Conservation (phyloP, 64 coral and sea anemone species). For the Actinia equina region DNA sequence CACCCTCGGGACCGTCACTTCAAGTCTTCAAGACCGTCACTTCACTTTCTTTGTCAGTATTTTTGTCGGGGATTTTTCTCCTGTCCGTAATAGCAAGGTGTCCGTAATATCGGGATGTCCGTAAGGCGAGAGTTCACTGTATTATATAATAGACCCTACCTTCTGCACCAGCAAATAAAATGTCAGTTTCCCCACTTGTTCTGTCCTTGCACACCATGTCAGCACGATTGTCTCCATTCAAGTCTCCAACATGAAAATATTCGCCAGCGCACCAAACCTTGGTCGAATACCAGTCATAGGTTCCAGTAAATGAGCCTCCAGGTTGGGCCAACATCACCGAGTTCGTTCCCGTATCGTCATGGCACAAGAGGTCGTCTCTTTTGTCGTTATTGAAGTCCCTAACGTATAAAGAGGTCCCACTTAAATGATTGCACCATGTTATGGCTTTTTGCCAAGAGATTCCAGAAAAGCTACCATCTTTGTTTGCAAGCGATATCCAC, state of each 20-base stretch:
- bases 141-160: too few species aligned
- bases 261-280: background rate
- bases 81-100: too few species aligned
- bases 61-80: too few species aligned
- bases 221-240: background rate
- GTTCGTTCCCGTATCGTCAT: background rate
- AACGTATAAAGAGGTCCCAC: background rate
- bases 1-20: too few species aligned
- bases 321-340: background rate
- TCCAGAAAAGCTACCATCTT: background rate
- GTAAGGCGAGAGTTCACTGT: too few species aligned
- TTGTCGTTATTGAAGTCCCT: background rate
- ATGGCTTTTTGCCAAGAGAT: background rate
- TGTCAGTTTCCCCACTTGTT: background rate
- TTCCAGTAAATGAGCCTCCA: background rate
- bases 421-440: background rate
- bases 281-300: background rate
- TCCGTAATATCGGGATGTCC: too few species aligned
- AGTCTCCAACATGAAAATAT: background rate
- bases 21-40: too few species aligned
- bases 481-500: background rate
- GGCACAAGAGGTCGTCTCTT: constrained; percentile 9
- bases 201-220: background rate
- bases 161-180: background rate
- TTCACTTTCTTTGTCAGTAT: too few species aligned